Evolutionary conservation across 2,888 invertebrate genomes (phyloP).

Genomic region (Bimastos eiseni): DNA sequence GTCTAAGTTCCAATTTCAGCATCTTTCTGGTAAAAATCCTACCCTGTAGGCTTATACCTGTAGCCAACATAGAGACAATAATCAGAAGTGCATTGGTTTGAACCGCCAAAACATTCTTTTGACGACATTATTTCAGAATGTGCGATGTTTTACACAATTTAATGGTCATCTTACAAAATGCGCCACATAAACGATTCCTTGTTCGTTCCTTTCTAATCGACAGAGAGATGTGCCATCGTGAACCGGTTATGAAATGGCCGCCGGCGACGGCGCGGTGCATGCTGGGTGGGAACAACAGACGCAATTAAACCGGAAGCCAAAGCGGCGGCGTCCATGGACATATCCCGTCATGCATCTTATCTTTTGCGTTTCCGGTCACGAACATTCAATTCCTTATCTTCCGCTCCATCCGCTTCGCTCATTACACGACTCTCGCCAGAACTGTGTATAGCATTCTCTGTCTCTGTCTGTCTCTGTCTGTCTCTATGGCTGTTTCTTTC

Average conservation of each 20-base stretch:
- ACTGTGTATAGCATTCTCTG: neutral
- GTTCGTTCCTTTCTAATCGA: neutral
- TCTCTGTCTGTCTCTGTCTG: neutral
- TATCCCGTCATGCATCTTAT: neutral
- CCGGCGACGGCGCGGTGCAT: neutral
- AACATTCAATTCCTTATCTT: constrained; percentile 22
- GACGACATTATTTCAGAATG: neutral
- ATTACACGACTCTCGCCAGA: neutral
- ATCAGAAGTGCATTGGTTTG: no score
- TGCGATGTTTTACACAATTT: neutral
- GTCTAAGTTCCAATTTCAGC: no score
- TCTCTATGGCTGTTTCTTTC: neutral
- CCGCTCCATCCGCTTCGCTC: constrained; percentile 17
- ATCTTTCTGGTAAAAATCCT: no score
- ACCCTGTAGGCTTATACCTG: neutral
- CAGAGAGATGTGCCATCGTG: neutral
- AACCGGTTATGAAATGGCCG: neutral
- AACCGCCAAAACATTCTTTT: neutral
- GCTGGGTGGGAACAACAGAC: constrained; percentile 4
- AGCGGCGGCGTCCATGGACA: neutral
- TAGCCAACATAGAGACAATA: no score
- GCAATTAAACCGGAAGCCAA: neutral
- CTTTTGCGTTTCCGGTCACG: neutral
- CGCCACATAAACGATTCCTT: neutral
- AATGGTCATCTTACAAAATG: neutral